Percentiles rank a stretch among this genome's conserved stretches.
These are phyloP conservation scores for Oreochromis niloticus DNA, from an alignment of 2,113 vertebrate genomes.

Conservation along the genomic window DNA sequence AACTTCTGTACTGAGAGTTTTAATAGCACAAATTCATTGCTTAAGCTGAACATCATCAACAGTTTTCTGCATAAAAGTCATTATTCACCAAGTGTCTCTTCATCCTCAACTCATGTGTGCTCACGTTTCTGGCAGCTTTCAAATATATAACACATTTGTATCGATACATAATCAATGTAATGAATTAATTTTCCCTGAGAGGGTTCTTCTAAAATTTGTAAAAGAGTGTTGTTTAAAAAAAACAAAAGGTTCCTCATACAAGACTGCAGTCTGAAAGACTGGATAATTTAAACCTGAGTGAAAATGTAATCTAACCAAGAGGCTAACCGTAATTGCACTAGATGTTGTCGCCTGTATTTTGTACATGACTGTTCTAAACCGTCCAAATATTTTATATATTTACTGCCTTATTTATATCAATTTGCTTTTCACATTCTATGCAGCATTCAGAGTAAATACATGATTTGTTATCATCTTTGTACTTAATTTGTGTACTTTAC, in stretches of 20 bases:
- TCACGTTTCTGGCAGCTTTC: constrained; percentile 24
- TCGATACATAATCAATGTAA: background rate
- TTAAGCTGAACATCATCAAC: background rate
- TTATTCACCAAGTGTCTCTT: constrained; percentile 26
- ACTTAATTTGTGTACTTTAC: constrained; percentile 14
- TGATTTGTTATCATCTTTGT: background rate
- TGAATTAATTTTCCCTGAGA: background rate
- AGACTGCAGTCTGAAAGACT: background rate
- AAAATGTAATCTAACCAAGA: background rate
- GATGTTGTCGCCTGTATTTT: constrained; percentile 12
- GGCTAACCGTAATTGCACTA: constrained; percentile 25
- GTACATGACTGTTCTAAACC: constrained; percentile 12
- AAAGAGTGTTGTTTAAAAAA: background rate
- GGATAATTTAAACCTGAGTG: background rate
- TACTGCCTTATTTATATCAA: constrained; percentile 49
- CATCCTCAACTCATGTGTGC: background rate
- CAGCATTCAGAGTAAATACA: constrained; percentile 16
- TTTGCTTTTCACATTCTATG: constrained; percentile 38
- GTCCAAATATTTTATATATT: constrained; percentile 36
- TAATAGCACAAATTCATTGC: background rate
- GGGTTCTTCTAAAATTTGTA: background rate
- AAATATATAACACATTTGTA: background rate
- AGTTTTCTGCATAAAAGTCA: background rate
- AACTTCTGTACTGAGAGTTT: background rate
- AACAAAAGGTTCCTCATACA: background rate